Conservation (phyloP, 1,140 invertebrate species). For the Trissolcus basalis region DNA sequence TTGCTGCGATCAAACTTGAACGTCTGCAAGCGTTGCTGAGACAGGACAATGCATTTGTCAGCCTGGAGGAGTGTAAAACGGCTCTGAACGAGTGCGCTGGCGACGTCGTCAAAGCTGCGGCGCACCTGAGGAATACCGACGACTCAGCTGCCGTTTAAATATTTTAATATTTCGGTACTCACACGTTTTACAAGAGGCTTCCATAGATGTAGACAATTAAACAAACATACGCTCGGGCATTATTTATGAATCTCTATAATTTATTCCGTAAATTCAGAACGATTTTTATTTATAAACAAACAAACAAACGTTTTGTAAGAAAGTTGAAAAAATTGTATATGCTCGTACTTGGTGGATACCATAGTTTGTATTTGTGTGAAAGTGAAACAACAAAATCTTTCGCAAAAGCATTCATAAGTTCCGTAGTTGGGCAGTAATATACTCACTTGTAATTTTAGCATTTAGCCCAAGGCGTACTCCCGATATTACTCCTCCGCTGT, state of each 20-base stretch:
- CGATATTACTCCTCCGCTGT: no score
- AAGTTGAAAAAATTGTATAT: no score
- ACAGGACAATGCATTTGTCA: constrained; percentile 70
- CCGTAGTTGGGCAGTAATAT: not conserved
- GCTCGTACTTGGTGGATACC: no score
- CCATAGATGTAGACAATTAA: not conserved
- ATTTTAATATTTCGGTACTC: constrained; percentile 2
- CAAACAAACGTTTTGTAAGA: not conserved
- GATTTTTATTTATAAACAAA: not conserved
- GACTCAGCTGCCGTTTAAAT: constrained; percentile 70
- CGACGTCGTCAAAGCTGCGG: constrained; percentile 72
- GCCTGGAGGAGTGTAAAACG: constrained; percentile 70
- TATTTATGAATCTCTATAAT: constrained; percentile 15
- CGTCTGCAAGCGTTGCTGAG: constrained; percentile 82
- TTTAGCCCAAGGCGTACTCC: not conserved
- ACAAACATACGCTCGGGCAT: constrained; percentile 3
- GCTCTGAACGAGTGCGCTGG: constrained; percentile 71
- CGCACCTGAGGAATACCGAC: constrained; percentile 68
- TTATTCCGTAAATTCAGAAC: constrained; percentile 3
- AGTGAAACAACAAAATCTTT: no score
- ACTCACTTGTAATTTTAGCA: constrained; percentile 1
- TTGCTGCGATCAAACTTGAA: constrained; percentile 91
- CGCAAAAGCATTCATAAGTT: no score
- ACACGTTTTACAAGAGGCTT: constrained; percentile 19
- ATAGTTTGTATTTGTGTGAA: no score